Evolutionary conservation across 2,888 invertebrate genomes (phyloP).

Genomic region (Caenorhabditis angaria): DNA sequence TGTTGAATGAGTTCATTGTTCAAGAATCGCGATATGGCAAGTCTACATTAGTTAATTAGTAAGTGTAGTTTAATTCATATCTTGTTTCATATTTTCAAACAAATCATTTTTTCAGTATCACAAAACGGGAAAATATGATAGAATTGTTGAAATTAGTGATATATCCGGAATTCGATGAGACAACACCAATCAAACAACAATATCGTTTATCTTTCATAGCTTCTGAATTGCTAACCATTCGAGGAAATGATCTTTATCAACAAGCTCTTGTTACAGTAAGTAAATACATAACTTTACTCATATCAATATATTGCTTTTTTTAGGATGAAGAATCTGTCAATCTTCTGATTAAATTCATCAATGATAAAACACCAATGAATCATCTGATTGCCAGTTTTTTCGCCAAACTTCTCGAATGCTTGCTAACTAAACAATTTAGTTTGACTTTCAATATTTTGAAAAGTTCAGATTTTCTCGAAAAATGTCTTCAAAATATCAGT

Average conservation of each 20-base stretch:
- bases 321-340: conserved; percentile 36
- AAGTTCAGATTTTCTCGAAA: conserved; percentile 37
- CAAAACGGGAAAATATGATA: conserved; percentile 40
- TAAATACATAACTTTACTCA: not conserved
- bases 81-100: not conserved
- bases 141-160: conserved; percentile 43
- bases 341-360: conserved; percentile 24
- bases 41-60: conserved; percentile 53
- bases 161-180: conserved; percentile 31
- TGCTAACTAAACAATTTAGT: conserved; percentile 29
- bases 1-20: conserved; percentile 56
- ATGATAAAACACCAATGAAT: conserved; percentile 37
- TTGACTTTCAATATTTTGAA: conserved; percentile 38
- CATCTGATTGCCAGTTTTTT: conserved; percentile 53
- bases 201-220: conserved; percentile 54
- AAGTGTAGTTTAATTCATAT: conserved; percentile 25
- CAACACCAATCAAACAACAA: conserved; percentile 37
- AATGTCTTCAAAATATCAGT: conserved; percentile 38
- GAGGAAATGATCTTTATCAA: conserved; percentile 37
- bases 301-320: conserved; percentile 2
- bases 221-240: conserved; percentile 49
- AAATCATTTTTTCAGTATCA: conserved; percentile 41
- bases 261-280: conserved; percentile 35
- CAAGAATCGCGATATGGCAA: conserved; percentile 59
- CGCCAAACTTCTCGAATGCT: conserved; percentile 44